Percentiles rank a stretch among this genome's conserved stretches.
phyloP scores from a whole-genome alignment of 2,888 invertebrate genomes.

The Erynnis tages region DNA sequence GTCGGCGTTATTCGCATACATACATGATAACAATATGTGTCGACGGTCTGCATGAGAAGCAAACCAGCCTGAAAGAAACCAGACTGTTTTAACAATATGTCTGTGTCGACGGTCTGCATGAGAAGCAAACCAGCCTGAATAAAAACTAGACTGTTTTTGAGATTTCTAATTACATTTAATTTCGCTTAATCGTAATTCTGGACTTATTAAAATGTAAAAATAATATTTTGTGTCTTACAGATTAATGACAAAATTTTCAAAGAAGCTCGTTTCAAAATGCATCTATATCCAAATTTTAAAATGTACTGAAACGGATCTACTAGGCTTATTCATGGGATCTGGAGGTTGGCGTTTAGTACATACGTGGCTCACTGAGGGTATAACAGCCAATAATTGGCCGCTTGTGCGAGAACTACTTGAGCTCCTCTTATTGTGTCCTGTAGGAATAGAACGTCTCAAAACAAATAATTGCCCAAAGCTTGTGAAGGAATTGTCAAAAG shows the following conservation, averaged over 20 bases:
- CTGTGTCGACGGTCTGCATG: too few relatives aligned
- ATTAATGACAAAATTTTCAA: constrained; percentile 97
- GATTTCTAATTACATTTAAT: too few relatives aligned
- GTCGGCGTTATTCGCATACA: too few relatives aligned
- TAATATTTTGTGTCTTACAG: constrained; percentile 78
- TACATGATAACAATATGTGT: too few relatives aligned
- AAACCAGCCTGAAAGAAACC: too few relatives aligned
- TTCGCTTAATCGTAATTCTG: too few relatives aligned
- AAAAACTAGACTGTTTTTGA: too few relatives aligned
- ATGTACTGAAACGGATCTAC: constrained; percentile 90
- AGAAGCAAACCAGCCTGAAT: too few relatives aligned
- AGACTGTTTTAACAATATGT: too few relatives aligned
- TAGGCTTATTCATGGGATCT: constrained; percentile 93
- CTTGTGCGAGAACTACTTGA: constrained; percentile 93
- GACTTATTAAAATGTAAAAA: constrained; percentile 6
- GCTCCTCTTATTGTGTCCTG: constrained; percentile 92
- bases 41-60: too few relatives aligned
- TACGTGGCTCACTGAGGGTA: constrained; percentile 94
- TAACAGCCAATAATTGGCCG: constrained; percentile 91
- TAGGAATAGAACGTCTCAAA: constrained; percentile 94
- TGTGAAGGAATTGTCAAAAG: constrained; percentile 92
- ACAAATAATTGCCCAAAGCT: constrained; percentile 95
- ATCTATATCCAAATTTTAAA: constrained; percentile 96
- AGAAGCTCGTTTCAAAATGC: constrained; percentile 97
- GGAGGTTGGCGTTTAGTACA: constrained; percentile 96